A percentile compares a stretch with the other conserved stretches of the same genome.
Evolutionary conservation across 2,113 vertebrate species (phyloP).

Genomic region (Amblyopsis rosae): DNA sequence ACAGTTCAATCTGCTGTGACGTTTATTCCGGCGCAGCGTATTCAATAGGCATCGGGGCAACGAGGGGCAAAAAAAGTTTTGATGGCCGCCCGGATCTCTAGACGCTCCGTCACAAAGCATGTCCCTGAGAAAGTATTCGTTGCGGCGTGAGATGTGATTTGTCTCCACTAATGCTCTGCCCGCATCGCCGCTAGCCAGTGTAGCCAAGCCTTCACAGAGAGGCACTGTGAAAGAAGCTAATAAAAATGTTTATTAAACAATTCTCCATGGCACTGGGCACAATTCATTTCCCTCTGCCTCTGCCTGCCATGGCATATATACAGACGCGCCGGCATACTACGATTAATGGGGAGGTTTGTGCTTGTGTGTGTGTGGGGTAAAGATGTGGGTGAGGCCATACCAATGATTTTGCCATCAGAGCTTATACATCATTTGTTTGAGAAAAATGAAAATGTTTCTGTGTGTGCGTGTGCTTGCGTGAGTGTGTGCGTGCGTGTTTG

Average conservation of each 20-base stretch:
- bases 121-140: not conserved
- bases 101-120: not conserved
- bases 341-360: slow-evolving; percentile 1
- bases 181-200: not conserved
- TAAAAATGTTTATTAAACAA: slow-evolving; percentile 63
- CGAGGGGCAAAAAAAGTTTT: no score
- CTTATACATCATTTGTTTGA: not conserved
- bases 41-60: no score
- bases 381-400: not conserved
- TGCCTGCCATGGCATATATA: slow-evolving; percentile 28
- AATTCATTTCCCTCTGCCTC: slow-evolving; percentile 49
- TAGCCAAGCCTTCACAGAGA: not conserved
- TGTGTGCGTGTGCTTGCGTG: not conserved
- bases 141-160: not conserved
- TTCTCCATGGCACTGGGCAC: slow-evolving; percentile 29
- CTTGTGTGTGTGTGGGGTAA: not conserved
- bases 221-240: slow-evolving; percentile 39
- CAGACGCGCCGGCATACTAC: slow-evolving; percentile 14
- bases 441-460: not conserved
- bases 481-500: not conserved
- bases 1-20: no score
- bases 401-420: not conserved
- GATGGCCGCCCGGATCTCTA: no score
- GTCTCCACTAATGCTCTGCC: not conserved
- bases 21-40: no score